Evolutionary conservation across 1,140 invertebrate genomes (phyloP), one percentile per base, ranked within the genome.

Genomic region (Heliconius hermathena): DNA sequence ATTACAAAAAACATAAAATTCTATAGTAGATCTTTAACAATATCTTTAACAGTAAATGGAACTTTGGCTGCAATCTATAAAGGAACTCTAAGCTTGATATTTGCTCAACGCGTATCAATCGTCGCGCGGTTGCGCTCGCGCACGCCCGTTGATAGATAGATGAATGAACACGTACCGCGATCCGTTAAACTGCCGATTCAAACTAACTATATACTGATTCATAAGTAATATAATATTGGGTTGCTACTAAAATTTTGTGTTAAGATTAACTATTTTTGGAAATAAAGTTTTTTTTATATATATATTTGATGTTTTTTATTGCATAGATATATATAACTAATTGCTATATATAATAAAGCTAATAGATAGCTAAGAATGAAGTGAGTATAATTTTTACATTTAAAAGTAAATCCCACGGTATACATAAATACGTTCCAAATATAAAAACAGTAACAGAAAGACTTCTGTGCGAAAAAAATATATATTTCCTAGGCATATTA

Each of bases 141-240:
- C 52, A 13, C 41, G 4, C 57, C 46, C 70, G 80, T 9, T 81
- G 80, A 82, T 54, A 46, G 81, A 82, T 79, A 74, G 70, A 82
- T 78, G 77, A 76, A 82, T 75, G 66, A 73, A 75, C 73, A 18
- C 57, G 38, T 70, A 22, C n/a, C 60, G 57, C 22, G 60, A 66
- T 29, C 60, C 60, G 60, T 29, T 66, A 29, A 29, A 66, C 22
- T 66, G 3, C 22, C 60, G n/a, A 66, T 66, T 29, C 60, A 13
- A 66, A 66, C 11, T 66, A 66, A 66, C 22, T 66, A 26, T 26
- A 66, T 22, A 66, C 22, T 66, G 60, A 66, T 66, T 70, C 36
- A 26, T 76, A 26, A 5, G 5, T 33, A 33, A 70, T 76, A 33
- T 41, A 9, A 41, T 54, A 5, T 74, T 54, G 60, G 75, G 5